Evolutionary conservation across 1,140 invertebrate genomes (phyloP).

Genomic region (Bombus sylvicola): DNA sequence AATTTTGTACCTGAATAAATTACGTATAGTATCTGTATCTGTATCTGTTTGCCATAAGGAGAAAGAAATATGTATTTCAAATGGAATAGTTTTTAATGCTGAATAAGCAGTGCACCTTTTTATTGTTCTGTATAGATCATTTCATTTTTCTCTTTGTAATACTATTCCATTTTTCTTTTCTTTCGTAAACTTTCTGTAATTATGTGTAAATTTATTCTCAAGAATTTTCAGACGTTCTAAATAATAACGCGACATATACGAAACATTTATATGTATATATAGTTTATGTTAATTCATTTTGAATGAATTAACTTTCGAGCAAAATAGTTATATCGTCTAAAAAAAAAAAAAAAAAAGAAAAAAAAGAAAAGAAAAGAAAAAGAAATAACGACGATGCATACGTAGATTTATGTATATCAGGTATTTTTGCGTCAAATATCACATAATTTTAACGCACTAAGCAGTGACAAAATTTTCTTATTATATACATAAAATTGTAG

Average conservation of each 20-base stretch:
- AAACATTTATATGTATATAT: background rate
- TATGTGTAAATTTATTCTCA: no score
- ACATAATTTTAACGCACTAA: background rate
- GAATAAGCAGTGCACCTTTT: background rate
- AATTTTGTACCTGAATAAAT: conserved; percentile 27
- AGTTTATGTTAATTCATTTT: background rate
- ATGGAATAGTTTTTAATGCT: background rate
- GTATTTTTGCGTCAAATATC: background rate
- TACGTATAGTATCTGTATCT: conserved; percentile 1
- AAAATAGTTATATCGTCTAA: background rate
- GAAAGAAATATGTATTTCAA: conserved; percentile 3
- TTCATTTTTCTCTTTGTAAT: no score
- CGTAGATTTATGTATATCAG: background rate
- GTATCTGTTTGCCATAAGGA: background rate
- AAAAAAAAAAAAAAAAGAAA: background rate
- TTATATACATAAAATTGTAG: conserved; percentile 11
- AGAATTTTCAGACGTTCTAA: background rate
- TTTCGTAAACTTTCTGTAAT: background rate
- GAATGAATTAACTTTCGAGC: background rate
- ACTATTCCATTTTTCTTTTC: no score
- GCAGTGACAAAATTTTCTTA: conserved; percentile 24
- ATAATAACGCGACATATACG: background rate
- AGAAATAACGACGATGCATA: background rate
- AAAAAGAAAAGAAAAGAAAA: rapidly evolving
- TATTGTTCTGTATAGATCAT: background rate